Percentiles rank a stretch among this genome's conserved stretches.
These are phyloP conservation scores for Heliopora coerulea DNA, from an alignment of 92 coral and sea anemone genomes.

Conservation along the genomic window DNA sequence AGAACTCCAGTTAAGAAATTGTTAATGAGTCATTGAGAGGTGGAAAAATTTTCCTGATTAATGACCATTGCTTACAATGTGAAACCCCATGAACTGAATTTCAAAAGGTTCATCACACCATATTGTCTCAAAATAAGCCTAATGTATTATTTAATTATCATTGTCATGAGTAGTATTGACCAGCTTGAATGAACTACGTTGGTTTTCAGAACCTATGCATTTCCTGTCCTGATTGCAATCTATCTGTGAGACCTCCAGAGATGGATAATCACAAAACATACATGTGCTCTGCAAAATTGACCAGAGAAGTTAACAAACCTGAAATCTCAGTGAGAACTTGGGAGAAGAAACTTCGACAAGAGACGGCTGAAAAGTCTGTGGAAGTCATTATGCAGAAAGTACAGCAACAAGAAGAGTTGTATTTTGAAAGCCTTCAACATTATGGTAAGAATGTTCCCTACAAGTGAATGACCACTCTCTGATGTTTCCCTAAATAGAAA, in stretches of 20 bases:
- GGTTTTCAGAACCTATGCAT: slow-evolving; percentile 66
- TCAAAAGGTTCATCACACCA: too few relatives aligned
- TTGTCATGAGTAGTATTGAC: too few relatives aligned
- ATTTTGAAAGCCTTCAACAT: slow-evolving; percentile 65
- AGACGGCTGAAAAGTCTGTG: slow-evolving; percentile 75
- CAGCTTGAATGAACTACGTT: too few relatives aligned
- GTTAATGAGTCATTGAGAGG: too few relatives aligned
- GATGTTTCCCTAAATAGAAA: too few relatives aligned
- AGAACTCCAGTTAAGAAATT: too few relatives aligned
- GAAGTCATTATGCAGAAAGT: slow-evolving; percentile 63
- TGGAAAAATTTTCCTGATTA: too few relatives aligned
- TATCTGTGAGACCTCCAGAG: slow-evolving; percentile 72
- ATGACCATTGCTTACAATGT: too few relatives aligned
- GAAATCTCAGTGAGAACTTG: slow-evolving; percentile 78
- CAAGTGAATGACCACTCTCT: too few relatives aligned
- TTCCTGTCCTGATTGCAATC: slow-evolving; percentile 83
- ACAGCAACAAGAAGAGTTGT: slow-evolving; percentile 59
- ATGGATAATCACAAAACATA: slow-evolving; percentile 64
- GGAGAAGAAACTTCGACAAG: slow-evolving; percentile 89
- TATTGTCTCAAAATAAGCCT: too few relatives aligned
- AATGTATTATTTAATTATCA: too few relatives aligned
- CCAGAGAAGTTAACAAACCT: slow-evolving; percentile 51
- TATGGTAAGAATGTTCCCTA: slow-evolving; percentile 68
- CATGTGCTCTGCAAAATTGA: slow-evolving; percentile 71
- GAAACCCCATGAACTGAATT: too few relatives aligned